Conservation (phyloP, 2,113 vertebrate species). For the Stomatorhinus ivindoensis region DNA sequence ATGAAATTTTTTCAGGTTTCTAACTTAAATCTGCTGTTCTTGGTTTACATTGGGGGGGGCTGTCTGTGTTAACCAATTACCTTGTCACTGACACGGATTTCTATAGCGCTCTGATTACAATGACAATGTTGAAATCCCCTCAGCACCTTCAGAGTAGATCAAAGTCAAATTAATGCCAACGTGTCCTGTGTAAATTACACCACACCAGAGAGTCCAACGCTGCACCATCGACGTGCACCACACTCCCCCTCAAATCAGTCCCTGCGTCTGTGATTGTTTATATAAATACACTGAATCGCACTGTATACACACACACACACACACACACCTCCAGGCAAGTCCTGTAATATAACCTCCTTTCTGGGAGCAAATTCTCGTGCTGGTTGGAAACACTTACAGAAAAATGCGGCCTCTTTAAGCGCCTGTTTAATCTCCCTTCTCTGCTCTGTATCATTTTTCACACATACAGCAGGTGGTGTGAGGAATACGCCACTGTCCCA, state of each 20-base stretch:
- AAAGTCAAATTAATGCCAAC: slow-evolving; percentile 27
- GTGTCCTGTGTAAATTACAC: slow-evolving; percentile 11
- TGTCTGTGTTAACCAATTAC: slow-evolving; percentile 13
- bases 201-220: background rate
- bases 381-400: background rate
- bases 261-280: background rate
- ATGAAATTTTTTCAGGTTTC: background rate
- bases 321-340: background rate
- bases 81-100: slow-evolving; percentile 14
- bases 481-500: background rate
- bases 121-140: slow-evolving; percentile 25
- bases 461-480: background rate
- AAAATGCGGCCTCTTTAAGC: background rate
- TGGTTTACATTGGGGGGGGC: background rate
- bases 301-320: background rate
- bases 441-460: background rate
- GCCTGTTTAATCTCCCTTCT: too few species aligned
- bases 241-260: background rate
- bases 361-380: background rate
- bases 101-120: slow-evolving; percentile 20
- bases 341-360: background rate
- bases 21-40: slow-evolving; percentile 17
- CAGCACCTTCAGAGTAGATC: slow-evolving; percentile 27
- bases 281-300: background rate
- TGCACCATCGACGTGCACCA: background rate